Base-by-base conservation (phyloP, 2,113 vertebrate genomes). In the Festucalex cinctus region DNA sequence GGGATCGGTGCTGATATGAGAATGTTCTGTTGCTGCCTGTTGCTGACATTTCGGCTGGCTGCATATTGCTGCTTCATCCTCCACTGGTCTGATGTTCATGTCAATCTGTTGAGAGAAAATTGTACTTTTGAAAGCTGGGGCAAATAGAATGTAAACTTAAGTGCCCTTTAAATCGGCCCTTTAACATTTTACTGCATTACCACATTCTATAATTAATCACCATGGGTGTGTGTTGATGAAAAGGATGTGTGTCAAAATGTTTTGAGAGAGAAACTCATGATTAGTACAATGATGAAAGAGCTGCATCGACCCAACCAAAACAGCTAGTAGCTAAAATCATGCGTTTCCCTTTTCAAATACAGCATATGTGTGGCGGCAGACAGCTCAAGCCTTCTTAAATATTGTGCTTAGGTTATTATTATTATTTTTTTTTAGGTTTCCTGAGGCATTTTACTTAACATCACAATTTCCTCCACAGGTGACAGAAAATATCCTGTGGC, bases 1-100 rank as follows among this genome's bases (percentile, higher is more conserved):
- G 86, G 82, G 88, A 88, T 74, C 53, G 65, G 77, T 13, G 46
- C 56, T 41, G 74, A 76, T 81, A 82, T 77, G 73, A 73, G 66
- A 72, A 70, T 80, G 83, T 88, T 83, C 81, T 87, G 73, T 81
- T 82, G 64, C 71, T 87, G 77, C 80, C 77, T 85, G 79, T 85
- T 85, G 88, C 82, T 89, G 89, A 89, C 89, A 90, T 91, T 90
- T 90, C 59, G 46, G 80, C 75, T 39, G 26, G n/a, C 72, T 82
- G 60, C 70, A 79, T 85, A 79, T 88, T 86, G 73, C 80, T 65
- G 72, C 68, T 70, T 69, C 51, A 81, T 76, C 76, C 66, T 58
- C 77, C 54, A 17, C 57, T 73, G 60, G 69, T 78, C 71, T 46
- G 60, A 32, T 75, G 70, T 75, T 80, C 56, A 56, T 66, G 76